Evolutionary conservation across 2,888 invertebrate genomes (phyloP).

Genomic region (Sarcophaga carnaria): DNA sequence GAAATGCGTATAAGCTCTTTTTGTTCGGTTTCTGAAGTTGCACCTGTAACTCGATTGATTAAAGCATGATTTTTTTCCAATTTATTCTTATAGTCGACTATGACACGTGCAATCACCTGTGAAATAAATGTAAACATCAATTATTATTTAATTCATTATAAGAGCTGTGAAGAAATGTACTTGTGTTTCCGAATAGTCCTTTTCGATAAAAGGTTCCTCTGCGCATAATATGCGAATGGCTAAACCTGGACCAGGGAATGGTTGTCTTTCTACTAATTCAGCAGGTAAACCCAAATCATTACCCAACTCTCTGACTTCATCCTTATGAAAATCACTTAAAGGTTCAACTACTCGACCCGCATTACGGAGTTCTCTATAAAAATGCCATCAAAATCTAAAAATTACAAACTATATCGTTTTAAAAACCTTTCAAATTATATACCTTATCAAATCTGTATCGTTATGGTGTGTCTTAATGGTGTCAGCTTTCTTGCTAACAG

Average conservation of each 20-base stretch:
- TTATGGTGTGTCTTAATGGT: conserved; percentile 99
- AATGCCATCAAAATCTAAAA: neutral
- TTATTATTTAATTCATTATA: conserved; percentile 3
- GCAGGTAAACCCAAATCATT: conserved; percentile 93
- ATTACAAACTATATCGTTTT: neutral
- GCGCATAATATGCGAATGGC: conserved; percentile 98
- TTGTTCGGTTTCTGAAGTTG: conserved; percentile 89
- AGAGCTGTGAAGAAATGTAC: conserved; percentile 78
- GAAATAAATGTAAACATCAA: neutral
- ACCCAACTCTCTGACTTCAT: conserved; percentile 95
- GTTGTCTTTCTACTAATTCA: conserved; percentile 95
- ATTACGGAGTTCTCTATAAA: conserved; percentile 84
- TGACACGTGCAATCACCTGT: conserved; percentile 94
- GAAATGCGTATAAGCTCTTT: conserved; percentile 88
- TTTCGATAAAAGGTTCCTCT: conserved; percentile 96
- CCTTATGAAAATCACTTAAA: conserved; percentile 99
- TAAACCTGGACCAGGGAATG: conserved; percentile 99
- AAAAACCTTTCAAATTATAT: neutral
- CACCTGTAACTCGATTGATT: conserved; percentile 91
- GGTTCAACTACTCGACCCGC: conserved; percentile 97
- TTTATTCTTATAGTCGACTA: conserved; percentile 96
- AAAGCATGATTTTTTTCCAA: conserved; percentile 95
- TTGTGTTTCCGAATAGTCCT: conserved; percentile 97
- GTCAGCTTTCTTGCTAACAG: conserved; percentile 94
- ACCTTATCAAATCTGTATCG: conserved; percentile 96